Base-by-base conservation (phyloP, 2,113 vertebrate species). In the Callaeas wilsoni region DNA sequence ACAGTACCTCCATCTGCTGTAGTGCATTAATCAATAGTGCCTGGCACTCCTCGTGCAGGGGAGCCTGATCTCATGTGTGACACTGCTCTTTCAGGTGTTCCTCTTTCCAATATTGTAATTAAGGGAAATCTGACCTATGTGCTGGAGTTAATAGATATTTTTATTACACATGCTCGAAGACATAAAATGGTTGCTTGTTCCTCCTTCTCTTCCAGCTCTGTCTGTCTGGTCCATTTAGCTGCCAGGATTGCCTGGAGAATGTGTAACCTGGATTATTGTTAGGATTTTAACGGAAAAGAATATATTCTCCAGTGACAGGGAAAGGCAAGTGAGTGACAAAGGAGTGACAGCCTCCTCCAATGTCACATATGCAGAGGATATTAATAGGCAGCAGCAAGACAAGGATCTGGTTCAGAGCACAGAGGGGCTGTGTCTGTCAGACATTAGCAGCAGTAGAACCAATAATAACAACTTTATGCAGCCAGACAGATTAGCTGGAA, bases 91-190 rank as follows among this genome's bases (percentile, higher is more conserved):
- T 89, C 87, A 47, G 82, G 74, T 87, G 74, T 64, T 91, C 80
- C 62, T 73, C 65, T 84, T 71, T 55, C 42, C 71, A 55, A 18
- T 94, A 35, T n/a, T 91, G 81, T 89, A 93, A 94, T 96, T 94
- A 77, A 91, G 91, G 81, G 73, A 85, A 95, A 59, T 91, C 53
- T 49, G 86, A 50, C 84, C 70, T 83, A 0, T 77, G 70, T 70
- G 69, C 70, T 83, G 50, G 47, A 91, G 84, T 95, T 93, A 94
- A 93, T 90, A 91, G 78, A 16, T 91, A 80, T 85, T 94, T 95
- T 94, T 95, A 88, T 80, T 82, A 62, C 29, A 69, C 20, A 1
- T 50, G 27, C 73, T 89, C 6, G 0, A 77, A 93, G 78, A 83
- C 27, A 50, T 69, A 62, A 93, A 94, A 73, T 73, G 78, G 55